Evolutionary conservation across 2,797 vertebrate genomes (phyloP), one percentile per base, ranked within the genome.

Genomic region (Coregonus ussuriensis): DNA sequence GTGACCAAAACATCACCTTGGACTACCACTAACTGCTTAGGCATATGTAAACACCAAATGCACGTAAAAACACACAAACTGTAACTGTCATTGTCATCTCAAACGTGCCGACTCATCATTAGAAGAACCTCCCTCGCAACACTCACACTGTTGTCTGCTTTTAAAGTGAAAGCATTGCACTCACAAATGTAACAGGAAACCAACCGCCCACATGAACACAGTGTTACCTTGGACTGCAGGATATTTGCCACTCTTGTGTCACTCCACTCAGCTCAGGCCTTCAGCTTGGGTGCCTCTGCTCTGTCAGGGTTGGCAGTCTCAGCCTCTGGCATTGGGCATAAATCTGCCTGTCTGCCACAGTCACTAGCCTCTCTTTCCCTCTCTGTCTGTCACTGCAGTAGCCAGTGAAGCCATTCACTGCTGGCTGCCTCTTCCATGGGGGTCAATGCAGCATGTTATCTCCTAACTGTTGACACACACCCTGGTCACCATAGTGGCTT

Each of bases 361-460:
- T 47, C 41, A 47, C 9, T 13, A 47, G 41, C 9, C 41, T 72
- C 25, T 53, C 13, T 53, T 1, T 83, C 77, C 56, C 65, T n/a
- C 41, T 68, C 37, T 70, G 47, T 74, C 68, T 77, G 72, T 63
- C 65, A 66, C 54, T 68, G 59, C 62, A 79, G 74, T 59, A 47
- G 41, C 74, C 77, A 67, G 72, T 79, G 74, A 82, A 77, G 68
- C 15, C 13, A 74, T 29, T 7, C 72, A 77, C 74, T 86, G 75
- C 79, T 76, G 85, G 81, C 77, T 83, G 41, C 83, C 76, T 83
- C 81, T 86, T 91, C 85, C 82, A 90, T 88, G 81, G 82, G 80
- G 84, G 86, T 87, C 74, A 73, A 59, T 59, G 53, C 53, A 56
- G 31, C 29, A 31, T 54, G 21, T 72, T 56, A 72, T 56, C 53